A percentile compares a stretch with the other conserved stretches of the same genome.
phyloP scores from a whole-genome alignment of 2,888 invertebrate species.

The Hydraecia micacea region DNA sequence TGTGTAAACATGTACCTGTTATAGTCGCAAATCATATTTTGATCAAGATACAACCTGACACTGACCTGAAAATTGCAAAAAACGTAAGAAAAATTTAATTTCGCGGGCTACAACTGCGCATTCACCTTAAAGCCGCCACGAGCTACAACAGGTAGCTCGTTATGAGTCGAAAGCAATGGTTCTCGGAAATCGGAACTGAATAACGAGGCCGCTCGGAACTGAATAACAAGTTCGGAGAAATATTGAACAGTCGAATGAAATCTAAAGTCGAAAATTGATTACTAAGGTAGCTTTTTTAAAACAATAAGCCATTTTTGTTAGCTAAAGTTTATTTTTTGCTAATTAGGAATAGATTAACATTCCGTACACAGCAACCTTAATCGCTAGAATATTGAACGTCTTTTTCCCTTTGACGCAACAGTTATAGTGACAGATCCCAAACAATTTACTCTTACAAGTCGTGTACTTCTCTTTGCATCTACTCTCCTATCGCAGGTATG shows the following conservation, averaged over 20 bases:
- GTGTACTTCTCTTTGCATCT: too few relatives aligned
- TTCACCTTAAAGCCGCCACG: too few relatives aligned
- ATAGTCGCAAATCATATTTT: too few relatives aligned
- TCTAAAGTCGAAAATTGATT: background rate
- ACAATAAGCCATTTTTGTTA: background rate
- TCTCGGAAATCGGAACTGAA: background rate
- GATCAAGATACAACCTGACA: too few relatives aligned
- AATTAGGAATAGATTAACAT: background rate
- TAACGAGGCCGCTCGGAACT: background rate
- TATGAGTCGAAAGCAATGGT: background rate
- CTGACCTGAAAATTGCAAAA: too few relatives aligned
- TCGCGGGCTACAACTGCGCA: too few relatives aligned
- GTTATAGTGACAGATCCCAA: background rate
- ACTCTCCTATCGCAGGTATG: too few relatives aligned
- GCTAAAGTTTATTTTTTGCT: background rate
- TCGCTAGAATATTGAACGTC: background rate
- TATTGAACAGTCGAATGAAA: background rate
- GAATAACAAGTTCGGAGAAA: background rate
- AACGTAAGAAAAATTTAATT: too few relatives aligned
- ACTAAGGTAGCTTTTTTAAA: background rate
- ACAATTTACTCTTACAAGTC: background rate
- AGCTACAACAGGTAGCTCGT: background rate
- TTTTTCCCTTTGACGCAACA: background rate
- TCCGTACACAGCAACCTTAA: background rate
- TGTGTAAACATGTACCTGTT: too few relatives aligned